phyloP scores from a whole-genome alignment of 2,888 invertebrate species.

The Allolobophora icterica region DNA sequence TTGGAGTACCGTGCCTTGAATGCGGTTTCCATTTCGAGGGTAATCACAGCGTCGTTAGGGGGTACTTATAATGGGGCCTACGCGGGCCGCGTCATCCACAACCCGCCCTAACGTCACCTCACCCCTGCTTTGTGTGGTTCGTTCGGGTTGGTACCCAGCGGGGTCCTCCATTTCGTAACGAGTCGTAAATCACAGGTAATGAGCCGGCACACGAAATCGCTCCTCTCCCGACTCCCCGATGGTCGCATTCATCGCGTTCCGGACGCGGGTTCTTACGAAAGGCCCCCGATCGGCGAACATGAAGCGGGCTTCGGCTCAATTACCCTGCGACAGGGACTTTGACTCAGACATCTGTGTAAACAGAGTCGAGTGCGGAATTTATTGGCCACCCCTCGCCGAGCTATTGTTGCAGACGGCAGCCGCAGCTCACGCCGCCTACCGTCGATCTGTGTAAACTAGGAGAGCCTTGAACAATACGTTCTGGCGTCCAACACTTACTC shows the following conservation, averaged over 20 bases:
- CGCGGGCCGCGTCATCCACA: not conserved
- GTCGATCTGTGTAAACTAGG: conserved; percentile 1
- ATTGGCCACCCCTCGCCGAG: not conserved
- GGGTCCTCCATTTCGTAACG: not conserved
- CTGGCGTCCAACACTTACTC: conserved; percentile 14
- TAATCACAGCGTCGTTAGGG: not conserved
- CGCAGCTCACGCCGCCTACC: not conserved
- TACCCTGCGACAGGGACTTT: not conserved
- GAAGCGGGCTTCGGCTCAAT: not conserved
- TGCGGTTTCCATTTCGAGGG: not conserved
- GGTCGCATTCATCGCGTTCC: not conserved
- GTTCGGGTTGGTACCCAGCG: not conserved
- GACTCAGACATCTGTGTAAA: not conserved
- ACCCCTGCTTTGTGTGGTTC: not conserved
- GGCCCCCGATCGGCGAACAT: not conserved
- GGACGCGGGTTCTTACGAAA: not conserved
- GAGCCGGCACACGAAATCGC: not conserved
- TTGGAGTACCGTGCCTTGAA: not conserved
- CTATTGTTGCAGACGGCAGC: not conserved
- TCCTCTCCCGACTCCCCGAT: not conserved
- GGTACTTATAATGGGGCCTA: not conserved
- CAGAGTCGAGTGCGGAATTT: conserved; percentile 10
- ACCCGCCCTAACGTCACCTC: not conserved
- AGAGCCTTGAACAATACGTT: not conserved
- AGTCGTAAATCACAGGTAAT: not conserved